Conservation (phyloP, 1,140 invertebrate species). For the Diplogasteroides magnus region DNA sequence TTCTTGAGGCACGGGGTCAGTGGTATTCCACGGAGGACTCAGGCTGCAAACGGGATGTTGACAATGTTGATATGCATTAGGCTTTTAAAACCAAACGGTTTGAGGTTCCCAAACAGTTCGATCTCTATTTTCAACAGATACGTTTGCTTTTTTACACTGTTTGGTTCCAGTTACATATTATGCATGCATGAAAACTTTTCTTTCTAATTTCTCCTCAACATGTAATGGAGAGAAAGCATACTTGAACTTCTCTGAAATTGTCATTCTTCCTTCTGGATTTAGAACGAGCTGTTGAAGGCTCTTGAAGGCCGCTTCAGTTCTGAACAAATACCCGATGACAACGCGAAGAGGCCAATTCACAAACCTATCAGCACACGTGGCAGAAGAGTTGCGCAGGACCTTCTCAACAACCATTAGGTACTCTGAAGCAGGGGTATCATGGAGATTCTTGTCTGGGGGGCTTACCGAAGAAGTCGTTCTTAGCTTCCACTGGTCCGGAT, state of each 20-base stretch:
- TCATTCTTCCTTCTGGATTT: neutral
- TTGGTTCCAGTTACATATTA: too few species aligned
- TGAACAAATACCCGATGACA: too few species aligned
- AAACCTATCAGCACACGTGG: neutral
- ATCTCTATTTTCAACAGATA: too few species aligned
- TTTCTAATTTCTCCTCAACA: neutral
- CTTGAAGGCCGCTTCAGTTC: neutral
- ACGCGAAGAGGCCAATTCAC: too few species aligned
- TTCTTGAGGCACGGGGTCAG: too few species aligned
- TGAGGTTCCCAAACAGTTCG: too few species aligned
- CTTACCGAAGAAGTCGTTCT: constrained; percentile 34
- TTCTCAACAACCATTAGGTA: neutral
- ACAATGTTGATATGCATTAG: too few species aligned
- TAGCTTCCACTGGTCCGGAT: constrained; percentile 32
- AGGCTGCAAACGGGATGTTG: too few species aligned
- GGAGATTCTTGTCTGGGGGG: too few species aligned
- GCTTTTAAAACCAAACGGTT: too few species aligned
- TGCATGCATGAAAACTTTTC: neutral
- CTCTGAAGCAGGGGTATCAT: neutral
- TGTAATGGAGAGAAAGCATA: neutral
- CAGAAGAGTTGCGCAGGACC: neutral
- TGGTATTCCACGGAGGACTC: too few species aligned
- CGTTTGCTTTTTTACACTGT: too few species aligned
- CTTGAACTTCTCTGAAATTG: neutral
- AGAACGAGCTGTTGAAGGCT: neutral